These are phyloP conservation scores for Ennomos quercinarius DNA, from an alignment of 2,888 invertebrate species.

Conservation along the genomic window DNA sequence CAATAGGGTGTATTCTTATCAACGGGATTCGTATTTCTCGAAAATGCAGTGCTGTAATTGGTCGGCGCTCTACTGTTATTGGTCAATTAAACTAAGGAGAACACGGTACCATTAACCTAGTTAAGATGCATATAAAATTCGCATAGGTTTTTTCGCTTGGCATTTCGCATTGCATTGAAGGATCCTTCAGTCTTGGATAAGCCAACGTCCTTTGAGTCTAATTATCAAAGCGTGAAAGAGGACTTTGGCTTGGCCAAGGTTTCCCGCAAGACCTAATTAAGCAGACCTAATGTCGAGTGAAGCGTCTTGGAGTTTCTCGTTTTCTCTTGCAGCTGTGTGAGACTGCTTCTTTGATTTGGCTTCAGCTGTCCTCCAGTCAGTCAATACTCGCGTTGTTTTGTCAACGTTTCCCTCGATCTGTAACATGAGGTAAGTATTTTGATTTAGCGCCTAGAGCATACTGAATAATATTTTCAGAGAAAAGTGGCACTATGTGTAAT, in stretches of 20 bases:
- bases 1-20: too few relatives aligned
- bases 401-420: constrained; percentile 92
- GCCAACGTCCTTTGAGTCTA: constrained; percentile 40
- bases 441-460: too few relatives aligned
- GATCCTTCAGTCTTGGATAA: constrained; percentile 65
- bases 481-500: background rate
- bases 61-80: too few relatives aligned
- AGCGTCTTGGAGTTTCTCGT: constrained; percentile 95
- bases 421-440: constrained; percentile 32
- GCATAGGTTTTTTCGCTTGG: constrained; percentile 55
- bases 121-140: constrained; percentile 40
- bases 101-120: too few relatives aligned
- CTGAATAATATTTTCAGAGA: too few relatives aligned
- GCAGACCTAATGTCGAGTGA: constrained; percentile 77
- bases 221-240: constrained; percentile 8
- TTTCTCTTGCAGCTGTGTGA: constrained; percentile 94
- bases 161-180: constrained; percentile 61
- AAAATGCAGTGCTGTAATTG: too few relatives aligned
- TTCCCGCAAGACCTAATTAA: constrained; percentile 18
- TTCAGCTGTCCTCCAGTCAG: constrained; percentile 94
- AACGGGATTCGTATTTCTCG: too few relatives aligned
- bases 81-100: too few relatives aligned
- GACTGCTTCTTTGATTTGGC: constrained; percentile 96
- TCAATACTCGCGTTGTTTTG: constrained; percentile 91
- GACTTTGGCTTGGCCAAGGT: constrained; percentile 37